Evolutionary conservation across 2,797 vertebrate genomes (phyloP).

Genomic region (Anisognathus igniventris): DNA sequence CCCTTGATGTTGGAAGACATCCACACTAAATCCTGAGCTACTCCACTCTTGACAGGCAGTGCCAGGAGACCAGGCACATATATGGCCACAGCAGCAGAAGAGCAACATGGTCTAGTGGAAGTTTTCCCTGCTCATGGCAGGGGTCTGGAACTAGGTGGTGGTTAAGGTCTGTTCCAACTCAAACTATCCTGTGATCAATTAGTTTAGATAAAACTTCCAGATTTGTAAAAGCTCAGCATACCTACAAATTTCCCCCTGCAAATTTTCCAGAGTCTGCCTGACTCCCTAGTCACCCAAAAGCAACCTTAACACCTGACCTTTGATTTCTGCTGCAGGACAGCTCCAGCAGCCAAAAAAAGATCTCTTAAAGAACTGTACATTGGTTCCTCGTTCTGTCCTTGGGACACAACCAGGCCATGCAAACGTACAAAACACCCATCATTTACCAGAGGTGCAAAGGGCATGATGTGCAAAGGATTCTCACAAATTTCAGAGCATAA

Average conservation of each 20-base stretch:
- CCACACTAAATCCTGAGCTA: neutral
- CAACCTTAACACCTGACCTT: neutral
- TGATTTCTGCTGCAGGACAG: neutral
- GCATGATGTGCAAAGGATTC: neutral
- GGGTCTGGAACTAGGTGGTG: neutral
- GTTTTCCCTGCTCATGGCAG: neutral
- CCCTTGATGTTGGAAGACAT: neutral
- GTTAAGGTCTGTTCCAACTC: neutral
- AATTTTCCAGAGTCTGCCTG: neutral
- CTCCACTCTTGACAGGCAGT: neutral
- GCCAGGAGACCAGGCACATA: neutral
- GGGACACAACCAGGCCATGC: accelerated
- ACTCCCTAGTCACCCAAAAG: neutral
- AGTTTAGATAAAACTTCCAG: neutral
- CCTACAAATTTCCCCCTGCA: neutral
- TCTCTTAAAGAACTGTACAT: neutral
- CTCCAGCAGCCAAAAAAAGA: neutral
- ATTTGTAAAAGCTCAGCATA: neutral
- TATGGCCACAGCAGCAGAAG: neutral
- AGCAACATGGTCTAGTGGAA: neutral
- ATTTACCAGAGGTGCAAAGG: accelerated
- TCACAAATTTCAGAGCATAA: neutral
- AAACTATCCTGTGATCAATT: neutral
- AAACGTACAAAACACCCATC: accelerated
- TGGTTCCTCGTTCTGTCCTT: neutral